These are phyloP conservation scores for Asobara japonica DNA, from an alignment of 1,140 invertebrate species.

Conservation along the genomic window DNA sequence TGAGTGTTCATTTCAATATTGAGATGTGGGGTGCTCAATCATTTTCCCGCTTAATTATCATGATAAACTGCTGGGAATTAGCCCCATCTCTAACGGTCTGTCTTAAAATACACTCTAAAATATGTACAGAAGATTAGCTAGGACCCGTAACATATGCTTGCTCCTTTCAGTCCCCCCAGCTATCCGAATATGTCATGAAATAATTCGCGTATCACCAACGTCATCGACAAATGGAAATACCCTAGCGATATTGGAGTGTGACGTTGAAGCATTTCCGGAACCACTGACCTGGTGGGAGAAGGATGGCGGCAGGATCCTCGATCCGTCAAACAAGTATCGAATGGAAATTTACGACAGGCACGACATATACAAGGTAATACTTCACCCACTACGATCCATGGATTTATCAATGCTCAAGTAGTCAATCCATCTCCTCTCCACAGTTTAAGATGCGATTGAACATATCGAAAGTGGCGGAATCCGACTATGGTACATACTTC, in stretches of 20 bases:
- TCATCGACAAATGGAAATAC: constrained; percentile 69
- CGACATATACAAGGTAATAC: constrained; percentile 67
- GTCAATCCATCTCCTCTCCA: constrained; percentile 31
- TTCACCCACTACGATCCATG: constrained; percentile 16
- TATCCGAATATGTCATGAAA: constrained; percentile 80
- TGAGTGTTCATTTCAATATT: constrained; percentile 68
- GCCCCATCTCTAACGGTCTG: too few relatives aligned
- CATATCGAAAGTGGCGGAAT: constrained; percentile 72
- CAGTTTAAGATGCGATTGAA: constrained; percentile 79
- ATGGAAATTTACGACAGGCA: constrained; percentile 70
- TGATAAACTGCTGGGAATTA: too few relatives aligned
- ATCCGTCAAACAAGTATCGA: constrained; percentile 75
- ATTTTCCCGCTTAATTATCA: too few relatives aligned
- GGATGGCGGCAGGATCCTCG: constrained; percentile 78
- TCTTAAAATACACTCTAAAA: too few relatives aligned
- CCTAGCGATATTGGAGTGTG: constrained; percentile 81
- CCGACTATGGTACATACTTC: constrained; percentile 80
- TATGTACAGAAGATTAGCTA: background rate
- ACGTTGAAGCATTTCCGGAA: constrained; percentile 89
- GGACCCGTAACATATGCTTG: too few relatives aligned
- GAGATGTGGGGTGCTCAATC: background rate
- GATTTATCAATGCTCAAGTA: background rate
- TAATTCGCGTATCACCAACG: constrained; percentile 69
- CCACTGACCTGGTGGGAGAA: constrained; percentile 88
- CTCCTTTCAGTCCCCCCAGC: constrained; percentile 80